Evolutionary conservation across 2,888 invertebrate genomes (phyloP).

Genomic region (Galerucella nymphaeae): DNA sequence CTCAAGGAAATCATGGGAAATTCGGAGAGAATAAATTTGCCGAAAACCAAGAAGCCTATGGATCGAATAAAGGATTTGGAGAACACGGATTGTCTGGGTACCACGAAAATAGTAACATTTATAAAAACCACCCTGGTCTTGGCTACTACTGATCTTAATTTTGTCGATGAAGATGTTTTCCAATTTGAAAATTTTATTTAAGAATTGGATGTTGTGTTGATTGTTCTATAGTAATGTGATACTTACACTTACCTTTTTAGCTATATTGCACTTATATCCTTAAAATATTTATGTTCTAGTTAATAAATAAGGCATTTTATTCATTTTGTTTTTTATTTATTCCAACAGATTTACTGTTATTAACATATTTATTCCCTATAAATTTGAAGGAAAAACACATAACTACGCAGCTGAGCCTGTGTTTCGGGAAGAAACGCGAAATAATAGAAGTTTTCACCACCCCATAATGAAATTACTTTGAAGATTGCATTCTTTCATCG

Average conservation of each 20-base stretch:
- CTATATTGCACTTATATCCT: not conserved
- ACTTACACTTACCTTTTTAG: slow-evolving; percentile 14
- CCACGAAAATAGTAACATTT: slow-evolving; percentile 70
- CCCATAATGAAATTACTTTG: no score
- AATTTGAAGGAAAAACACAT: not conserved
- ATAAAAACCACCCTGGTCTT: slow-evolving; percentile 65
- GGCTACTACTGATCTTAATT: slow-evolving; percentile 11
- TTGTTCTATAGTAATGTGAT: slow-evolving; percentile 7
- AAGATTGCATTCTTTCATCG: no score
- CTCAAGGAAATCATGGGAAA: slow-evolving; percentile 71
- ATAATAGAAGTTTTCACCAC: no score
- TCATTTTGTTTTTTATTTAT: not conserved
- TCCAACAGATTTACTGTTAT: not conserved
- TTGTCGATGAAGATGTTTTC: not conserved
- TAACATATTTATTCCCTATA: no score
- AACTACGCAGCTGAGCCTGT: no score
- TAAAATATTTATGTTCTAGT: slow-evolving; percentile 13
- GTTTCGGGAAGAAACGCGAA: no score
- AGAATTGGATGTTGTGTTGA: not conserved
- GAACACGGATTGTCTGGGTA: slow-evolving; percentile 72
- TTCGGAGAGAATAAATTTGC: slow-evolving; percentile 71
- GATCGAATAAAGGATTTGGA: slow-evolving; percentile 71
- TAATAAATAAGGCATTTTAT: slow-evolving; percentile 20
- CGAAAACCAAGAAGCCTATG: slow-evolving; percentile 69
- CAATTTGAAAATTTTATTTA: not conserved